A percentile compares a stretch with the other conserved stretches of the same genome.
These are phyloP conservation scores for Scaptodrosophila latifasciaeformis DNA, from an alignment of 2,888 invertebrate species.

Conservation along the genomic window DNA sequence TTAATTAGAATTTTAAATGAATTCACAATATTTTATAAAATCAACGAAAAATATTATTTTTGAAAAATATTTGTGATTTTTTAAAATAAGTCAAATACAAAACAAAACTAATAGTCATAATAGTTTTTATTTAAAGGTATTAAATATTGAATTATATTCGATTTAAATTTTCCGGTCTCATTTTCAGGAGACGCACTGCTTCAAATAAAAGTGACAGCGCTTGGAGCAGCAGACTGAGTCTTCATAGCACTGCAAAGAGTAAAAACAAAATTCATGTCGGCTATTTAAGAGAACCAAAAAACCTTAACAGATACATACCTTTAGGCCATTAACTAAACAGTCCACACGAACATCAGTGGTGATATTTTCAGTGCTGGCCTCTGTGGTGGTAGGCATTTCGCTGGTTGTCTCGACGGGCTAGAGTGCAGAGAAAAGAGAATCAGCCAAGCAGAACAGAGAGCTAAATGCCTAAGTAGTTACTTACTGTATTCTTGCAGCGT, in stretches of 20 bases:
- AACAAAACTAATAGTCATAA: too few species aligned
- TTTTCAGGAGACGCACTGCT: conserved; percentile 70
- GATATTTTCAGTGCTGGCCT: neutral
- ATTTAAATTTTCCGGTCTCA: conserved; percentile 6
- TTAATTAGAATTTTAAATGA: too few species aligned
- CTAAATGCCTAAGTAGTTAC: too few species aligned
- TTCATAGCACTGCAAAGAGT: conserved; percentile 56
- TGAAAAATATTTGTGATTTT: too few species aligned
- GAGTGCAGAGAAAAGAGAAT: too few species aligned
- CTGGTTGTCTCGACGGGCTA: neutral
- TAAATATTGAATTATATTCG: neutral
- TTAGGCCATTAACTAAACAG: conserved; percentile 46
- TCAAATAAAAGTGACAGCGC: conserved; percentile 70
- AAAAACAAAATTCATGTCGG: conserved; percentile 10
- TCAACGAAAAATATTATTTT: too few species aligned
- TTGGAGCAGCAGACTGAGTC: conserved; percentile 65
- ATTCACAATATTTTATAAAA: too few species aligned
- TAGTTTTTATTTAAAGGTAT: too few species aligned
- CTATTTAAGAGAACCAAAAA: conserved; percentile 6
- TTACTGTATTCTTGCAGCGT: too few species aligned
- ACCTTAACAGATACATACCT: conserved; percentile 34
- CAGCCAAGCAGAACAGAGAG: too few species aligned
- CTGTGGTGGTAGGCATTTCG: neutral
- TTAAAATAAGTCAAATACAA: too few species aligned
- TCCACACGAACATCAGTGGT: neutral